Evolutionary conservation across 1,140 invertebrate species (phyloP), one percentile per base, ranked within the genome.

Genomic region (Cydia amplana): DNA sequence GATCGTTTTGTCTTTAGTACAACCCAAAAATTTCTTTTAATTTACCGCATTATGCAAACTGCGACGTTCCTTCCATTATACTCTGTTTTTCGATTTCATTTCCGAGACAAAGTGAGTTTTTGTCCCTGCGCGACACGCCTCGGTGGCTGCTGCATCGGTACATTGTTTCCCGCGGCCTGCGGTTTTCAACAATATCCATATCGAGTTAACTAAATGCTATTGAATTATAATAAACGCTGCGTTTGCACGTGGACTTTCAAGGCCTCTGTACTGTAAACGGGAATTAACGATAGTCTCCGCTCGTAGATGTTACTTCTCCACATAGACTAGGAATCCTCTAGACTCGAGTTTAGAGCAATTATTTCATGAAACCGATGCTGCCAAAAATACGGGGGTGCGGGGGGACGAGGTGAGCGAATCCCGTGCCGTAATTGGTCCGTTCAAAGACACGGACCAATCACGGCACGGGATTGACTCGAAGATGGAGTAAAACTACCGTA

Each of bases 11-110:
- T 46, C 43, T 46, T 86, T 86, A 88, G 81, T 79, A 83, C 78
- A 83, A 85, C 36, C 80, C 81, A 86, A 87, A 89, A 84, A 88
- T 87, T 83, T 86, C 78, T 91, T 79, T 89, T 88, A 90, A 91
- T 90, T 91, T 90, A 83, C 85, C 87, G 86, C 87, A 80, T 87
- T 88, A 89, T 87, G 85, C 85, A 84, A 87, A 85, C 83, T 77
- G 82, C 82, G 81, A 83, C 82, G 84, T 89, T 84, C 80, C 80
- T 85, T 83, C 82, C 84, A 83, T 89, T 89, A 86, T 85, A 85
- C 82, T 79, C 79, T 75, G 82, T 79, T 83, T 88, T 88, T 87
- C 83, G 83, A 85, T 87, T 89, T 86, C 85, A 90, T 85, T 86
- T 89, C 80, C 80, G 78, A 87, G 83, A 82, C 83, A 83, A 87